A percentile compares a stretch with the other conserved stretches of the same genome.
These are phyloP conservation scores for Cybosia mesomella DNA, from an alignment of 2,888 invertebrate genomes.

Conservation along the genomic window DNA sequence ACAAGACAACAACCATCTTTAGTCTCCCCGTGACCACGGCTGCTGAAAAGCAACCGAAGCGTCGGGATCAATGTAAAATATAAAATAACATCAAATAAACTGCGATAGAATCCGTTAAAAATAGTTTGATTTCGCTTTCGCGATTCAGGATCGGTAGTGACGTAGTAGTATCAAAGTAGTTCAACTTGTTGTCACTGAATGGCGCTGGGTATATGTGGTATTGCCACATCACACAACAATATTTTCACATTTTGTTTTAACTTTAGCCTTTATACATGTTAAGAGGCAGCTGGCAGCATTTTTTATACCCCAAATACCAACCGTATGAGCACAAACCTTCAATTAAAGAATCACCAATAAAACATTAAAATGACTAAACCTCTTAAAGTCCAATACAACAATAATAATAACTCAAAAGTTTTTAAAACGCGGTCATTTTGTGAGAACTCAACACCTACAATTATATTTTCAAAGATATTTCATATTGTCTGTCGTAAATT, in stretches of 20 bases:
- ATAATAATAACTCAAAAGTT: conserved; percentile 51
- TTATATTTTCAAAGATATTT: conserved; percentile 74
- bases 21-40: too few relatives aligned
- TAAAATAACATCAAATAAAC: too few relatives aligned
- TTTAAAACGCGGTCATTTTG: conserved; percentile 46
- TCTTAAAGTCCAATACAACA: conserved; percentile 37
- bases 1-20: too few relatives aligned
- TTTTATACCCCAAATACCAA: background rate
- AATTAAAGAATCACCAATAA: conserved; percentile 25
- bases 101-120: too few relatives aligned
- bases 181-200: too few relatives aligned
- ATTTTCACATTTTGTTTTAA: background rate
- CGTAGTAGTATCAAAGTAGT: too few relatives aligned
- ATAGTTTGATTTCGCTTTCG: too few relatives aligned
- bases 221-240: too few relatives aligned
- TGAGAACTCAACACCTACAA: conserved; percentile 67
- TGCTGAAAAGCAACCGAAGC: too few relatives aligned
- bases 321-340: conserved; percentile 3
- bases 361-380: conserved; percentile 16
- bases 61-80: too few relatives aligned
- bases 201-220: too few relatives aligned
- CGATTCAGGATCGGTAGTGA: too few relatives aligned
- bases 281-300: conserved; percentile 11
- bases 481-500: conserved; percentile 66
- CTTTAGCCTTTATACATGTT: background rate